A percentile compares a stretch with the other conserved stretches of the same genome.
phyloP scores from a whole-genome alignment of 2,888 invertebrate genomes.

The Sycophila texana region DNA sequence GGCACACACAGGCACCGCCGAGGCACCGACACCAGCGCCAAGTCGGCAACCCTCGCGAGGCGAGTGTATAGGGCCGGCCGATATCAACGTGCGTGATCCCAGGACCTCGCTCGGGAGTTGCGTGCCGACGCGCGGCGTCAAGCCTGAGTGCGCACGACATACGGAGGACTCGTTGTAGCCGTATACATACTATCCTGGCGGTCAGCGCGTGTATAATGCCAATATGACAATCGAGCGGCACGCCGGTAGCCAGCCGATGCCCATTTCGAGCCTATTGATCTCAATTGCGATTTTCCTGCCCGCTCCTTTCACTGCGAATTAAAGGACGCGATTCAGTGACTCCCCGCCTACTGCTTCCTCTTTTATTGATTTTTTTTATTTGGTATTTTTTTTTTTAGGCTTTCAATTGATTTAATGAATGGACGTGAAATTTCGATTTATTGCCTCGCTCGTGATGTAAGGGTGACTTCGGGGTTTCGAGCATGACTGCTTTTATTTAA shows the following conservation, averaged over 20 bases:
- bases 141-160: constrained; percentile 71
- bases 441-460: neutral
- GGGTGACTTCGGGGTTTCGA: neutral
- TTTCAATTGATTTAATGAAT: constrained; percentile 11
- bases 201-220: constrained; percentile 25
- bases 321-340: constrained; percentile 23
- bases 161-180: constrained; percentile 59
- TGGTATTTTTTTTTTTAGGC: constrained; percentile 18
- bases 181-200: constrained; percentile 4
- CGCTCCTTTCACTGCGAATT: constrained; percentile 35
- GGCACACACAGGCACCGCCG: neutral
- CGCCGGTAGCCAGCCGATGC: neutral
- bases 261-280: constrained; percentile 34
- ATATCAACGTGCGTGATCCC: constrained; percentile 25
- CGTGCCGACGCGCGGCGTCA: constrained; percentile 64
- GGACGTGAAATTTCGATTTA: constrained; percentile 8
- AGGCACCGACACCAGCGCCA: neutral
- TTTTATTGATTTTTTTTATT: constrained; percentile 30
- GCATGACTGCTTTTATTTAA: no score
- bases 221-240: constrained; percentile 27
- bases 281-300: constrained; percentile 47
- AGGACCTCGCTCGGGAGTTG: constrained; percentile 34
- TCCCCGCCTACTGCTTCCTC: neutral
- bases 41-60: constrained; percentile 24
- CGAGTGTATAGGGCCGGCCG: constrained; percentile 44